These are phyloP conservation scores for Idaea aversata DNA, from an alignment of 2,888 invertebrate genomes.

Conservation along the genomic window DNA sequence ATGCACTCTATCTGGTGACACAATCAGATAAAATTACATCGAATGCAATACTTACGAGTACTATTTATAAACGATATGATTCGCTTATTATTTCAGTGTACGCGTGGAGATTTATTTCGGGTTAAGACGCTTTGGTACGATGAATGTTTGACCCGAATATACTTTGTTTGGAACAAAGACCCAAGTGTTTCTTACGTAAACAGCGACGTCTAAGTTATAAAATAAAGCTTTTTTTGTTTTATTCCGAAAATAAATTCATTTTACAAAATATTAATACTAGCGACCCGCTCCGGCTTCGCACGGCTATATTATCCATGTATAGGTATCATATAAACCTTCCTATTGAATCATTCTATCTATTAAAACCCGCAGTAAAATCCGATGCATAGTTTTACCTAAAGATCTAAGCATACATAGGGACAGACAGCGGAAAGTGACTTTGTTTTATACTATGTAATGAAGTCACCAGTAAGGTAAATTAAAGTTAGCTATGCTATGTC, in stretches of 20 bases:
- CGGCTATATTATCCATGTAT: no score
- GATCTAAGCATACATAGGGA: no score
- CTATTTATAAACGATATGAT: conserved; percentile 23
- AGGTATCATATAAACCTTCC: no score
- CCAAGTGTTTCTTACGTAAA: conserved; percentile 2
- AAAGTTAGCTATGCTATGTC: background rate
- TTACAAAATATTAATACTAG: background rate
- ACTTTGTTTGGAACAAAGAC: conserved; percentile 13
- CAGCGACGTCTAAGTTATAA: background rate
- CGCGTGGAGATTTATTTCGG: conserved; percentile 27
- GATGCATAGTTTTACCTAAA: no score
- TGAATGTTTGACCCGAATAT: background rate
- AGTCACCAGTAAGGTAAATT: background rate
- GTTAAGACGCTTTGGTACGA: conserved; percentile 18
- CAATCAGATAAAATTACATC: conserved; percentile 13
- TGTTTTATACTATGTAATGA: no score
- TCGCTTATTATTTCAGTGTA: conserved; percentile 20
- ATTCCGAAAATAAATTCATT: conserved; percentile 1
- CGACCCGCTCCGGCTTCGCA: no score
- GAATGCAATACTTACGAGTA: conserved; percentile 13
- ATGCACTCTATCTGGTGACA: conserved; percentile 62
- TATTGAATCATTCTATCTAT: no score
- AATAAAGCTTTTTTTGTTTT: conserved; percentile 6
- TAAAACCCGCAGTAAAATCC: no score
- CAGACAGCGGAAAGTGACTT: no score